Evolutionary conservation across 2,888 invertebrate species (phyloP).

Genomic region (Pseudeuparius sepicola): DNA sequence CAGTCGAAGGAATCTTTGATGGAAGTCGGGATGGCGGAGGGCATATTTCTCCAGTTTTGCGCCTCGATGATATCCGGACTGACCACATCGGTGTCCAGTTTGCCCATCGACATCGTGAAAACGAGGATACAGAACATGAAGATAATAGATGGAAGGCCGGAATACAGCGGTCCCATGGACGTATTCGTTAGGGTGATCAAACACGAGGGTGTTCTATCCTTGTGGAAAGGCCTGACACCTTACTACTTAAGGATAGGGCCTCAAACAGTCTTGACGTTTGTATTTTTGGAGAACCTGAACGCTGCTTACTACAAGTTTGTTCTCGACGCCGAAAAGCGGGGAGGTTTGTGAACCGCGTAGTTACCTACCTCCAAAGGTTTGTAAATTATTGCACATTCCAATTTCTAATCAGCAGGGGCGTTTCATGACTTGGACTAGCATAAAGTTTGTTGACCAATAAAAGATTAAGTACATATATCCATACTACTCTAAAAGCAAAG

Average conservation of each 20-base stretch:
- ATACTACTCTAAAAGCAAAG: too few species aligned
- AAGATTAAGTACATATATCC: too few species aligned
- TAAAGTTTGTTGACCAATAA: too few species aligned
- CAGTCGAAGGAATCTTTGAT: slow-evolving; percentile 55
- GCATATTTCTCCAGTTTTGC: slow-evolving; percentile 82
- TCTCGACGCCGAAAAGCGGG: too few species aligned
- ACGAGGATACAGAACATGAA: slow-evolving; percentile 99
- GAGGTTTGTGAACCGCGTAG: too few species aligned
- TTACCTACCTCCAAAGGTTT: too few species aligned
- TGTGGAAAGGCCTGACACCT: slow-evolving; percentile 98
- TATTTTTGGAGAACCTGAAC: slow-evolving; percentile 94
- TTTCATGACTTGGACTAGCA: too few species aligned
- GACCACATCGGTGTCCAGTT: slow-evolving; percentile 93
- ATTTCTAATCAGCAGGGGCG: too few species aligned
- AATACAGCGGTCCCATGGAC: slow-evolving; percentile 72
- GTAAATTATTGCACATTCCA: too few species aligned
- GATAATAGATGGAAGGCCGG: slow-evolving; percentile 76
- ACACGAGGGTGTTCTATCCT: slow-evolving; percentile 84
- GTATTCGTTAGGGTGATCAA: slow-evolving; percentile 70
- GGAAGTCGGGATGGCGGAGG: slow-evolving; percentile 44
- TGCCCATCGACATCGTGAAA: slow-evolving; percentile 99
- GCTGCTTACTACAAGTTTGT: slow-evolving; percentile 49
- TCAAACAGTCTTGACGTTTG: slow-evolving; percentile 96
- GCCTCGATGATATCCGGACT: slow-evolving; percentile 97
- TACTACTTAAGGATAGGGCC: slow-evolving; percentile 96